Percentiles rank a stretch among this genome's conserved stretches.
phyloP scores from a whole-genome alignment of 23 tunicate species.

The Phallusia fumigata region DNA sequence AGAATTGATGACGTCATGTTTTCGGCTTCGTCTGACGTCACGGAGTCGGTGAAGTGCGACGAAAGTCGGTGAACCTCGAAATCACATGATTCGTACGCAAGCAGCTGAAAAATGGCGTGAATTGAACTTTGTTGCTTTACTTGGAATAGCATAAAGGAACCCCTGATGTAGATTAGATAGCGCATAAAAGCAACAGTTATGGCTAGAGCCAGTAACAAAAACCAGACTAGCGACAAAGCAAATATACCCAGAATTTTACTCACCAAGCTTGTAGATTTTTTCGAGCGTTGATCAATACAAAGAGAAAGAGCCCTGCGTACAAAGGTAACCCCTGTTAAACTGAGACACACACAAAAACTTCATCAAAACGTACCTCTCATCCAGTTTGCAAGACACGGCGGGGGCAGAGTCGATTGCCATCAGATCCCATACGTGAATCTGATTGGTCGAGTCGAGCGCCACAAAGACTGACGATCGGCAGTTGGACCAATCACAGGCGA shows the following conservation, averaged over 20 bases:
- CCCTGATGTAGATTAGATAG: no score
- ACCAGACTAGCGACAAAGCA: background rate
- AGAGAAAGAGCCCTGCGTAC: conserved; percentile 29
- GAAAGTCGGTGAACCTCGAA: conserved; percentile 74
- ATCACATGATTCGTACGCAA: conserved; percentile 50
- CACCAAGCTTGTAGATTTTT: conserved; percentile 50
- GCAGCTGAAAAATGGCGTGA: conserved; percentile 42
- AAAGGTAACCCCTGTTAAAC: background rate
- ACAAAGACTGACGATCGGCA: conserved; percentile 86
- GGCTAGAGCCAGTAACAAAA: no score
- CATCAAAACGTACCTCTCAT: conserved; percentile 31
- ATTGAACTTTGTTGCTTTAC: no score
- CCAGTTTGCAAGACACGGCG: conserved; percentile 38
- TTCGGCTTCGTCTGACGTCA: conserved; percentile 59
- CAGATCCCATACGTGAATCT: conserved; percentile 80
- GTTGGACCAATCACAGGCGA: conserved; percentile 80
- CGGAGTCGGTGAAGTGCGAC: conserved; percentile 60
- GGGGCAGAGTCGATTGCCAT: conserved; percentile 77
- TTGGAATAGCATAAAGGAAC: no score
- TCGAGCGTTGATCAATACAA: conserved; percentile 31
- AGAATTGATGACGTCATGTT: conserved; percentile 53
- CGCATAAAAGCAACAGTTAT: no score
- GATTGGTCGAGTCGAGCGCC: conserved; percentile 75
- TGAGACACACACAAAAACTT: background rate
- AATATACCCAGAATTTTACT: conserved; percentile 27